These are phyloP conservation scores for Virgularia gustaviana DNA, from an alignment of 92 coral and sea anemone genomes.

Conservation along the genomic window DNA sequence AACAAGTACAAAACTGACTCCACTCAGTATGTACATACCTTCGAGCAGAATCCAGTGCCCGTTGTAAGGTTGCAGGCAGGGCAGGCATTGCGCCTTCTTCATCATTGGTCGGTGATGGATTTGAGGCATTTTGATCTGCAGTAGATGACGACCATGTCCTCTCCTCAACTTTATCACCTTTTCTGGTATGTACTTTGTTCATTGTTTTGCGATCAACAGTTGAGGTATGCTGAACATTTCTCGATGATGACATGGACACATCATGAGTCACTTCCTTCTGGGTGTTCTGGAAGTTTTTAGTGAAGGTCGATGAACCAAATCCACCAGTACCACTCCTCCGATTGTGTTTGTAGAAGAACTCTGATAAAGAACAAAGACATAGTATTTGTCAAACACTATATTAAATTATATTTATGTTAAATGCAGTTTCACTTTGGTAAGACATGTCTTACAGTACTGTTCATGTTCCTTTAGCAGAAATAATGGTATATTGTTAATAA, in stretches of 20 bases:
- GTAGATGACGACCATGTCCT: conserved; percentile 10
- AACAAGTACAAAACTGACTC: not conserved
- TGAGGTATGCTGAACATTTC: conserved; percentile 25
- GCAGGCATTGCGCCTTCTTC: not conserved
- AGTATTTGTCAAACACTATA: not conserved
- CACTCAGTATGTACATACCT: not conserved
- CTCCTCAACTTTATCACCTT: conserved; percentile 34
- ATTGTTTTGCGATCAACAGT: conserved; percentile 26
- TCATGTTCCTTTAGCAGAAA: too few species aligned
- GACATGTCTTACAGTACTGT: too few species aligned
- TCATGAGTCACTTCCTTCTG: conserved; percentile 28
- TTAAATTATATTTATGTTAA: too few species aligned
- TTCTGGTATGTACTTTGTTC: conserved; percentile 33
- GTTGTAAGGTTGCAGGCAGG: conserved; percentile 17
- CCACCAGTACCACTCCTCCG: not conserved
- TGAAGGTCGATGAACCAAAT: conserved; percentile 23
- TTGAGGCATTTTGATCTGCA: not conserved
- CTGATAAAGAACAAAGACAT: conserved; percentile 7
- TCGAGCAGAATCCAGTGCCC: conserved; percentile 24
- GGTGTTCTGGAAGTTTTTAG: conserved; percentile 14
- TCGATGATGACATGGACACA: conserved; percentile 14
- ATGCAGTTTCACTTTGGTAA: too few species aligned
- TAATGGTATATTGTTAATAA: not conserved
- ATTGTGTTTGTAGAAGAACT: conserved; percentile 5
- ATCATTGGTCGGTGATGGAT: not conserved